Evolutionary conservation across 2,888 invertebrate species (phyloP), one percentile per base, ranked within the genome.

Genomic region (Stenchaetothrips biformis): DNA sequence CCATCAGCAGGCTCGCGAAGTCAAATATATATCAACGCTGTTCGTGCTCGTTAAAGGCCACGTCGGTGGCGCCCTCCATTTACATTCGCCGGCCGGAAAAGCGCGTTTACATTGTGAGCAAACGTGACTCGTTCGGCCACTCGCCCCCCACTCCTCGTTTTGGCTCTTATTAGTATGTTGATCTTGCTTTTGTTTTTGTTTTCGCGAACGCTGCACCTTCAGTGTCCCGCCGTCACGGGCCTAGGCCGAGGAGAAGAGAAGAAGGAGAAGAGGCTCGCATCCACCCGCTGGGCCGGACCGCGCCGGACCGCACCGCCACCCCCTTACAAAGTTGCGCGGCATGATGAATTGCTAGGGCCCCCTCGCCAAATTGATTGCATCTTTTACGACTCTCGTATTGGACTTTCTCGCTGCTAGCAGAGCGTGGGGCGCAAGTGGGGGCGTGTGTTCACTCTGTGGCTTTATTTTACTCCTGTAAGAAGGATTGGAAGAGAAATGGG

Each of bases 361-460:
- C 59, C 59, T 59, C 18, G 9, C 59, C 13, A 16, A 59, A 59
- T 59, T 59, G 59, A 59, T 59, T 59, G 18, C 59, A 18, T 9
- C 6, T 59, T 59, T 59, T 59, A 59, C 59, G 59, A 59, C 59
- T 59, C 59, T 59, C n/a, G n/a, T 59, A 59, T 59, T 59, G 59
- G 59, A 59, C 18, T 59, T 59, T 59, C 59, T 59, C n/a, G 18
- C 16, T 37, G 37, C 37, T 37, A 37, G n/a, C 4, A 37, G 37
- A 37, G n/a, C 37, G 37, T 37, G 37, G 4, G 37, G 37, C n/a
- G n/a, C n/a, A n/a, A n/a, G n/a, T n/a, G n/a, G n/a, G n/a, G n/a
- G n/a, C n/a, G n/a, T n/a, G n/a, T n/a, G n/a, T n/a, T n/a, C n/a
- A n/a, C n/a, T n/a, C n/a, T n/a, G n/a, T n/a, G n/a, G n/a, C n/a